Evolutionary conservation across 2,797 vertebrate species (phyloP), one percentile per base, ranked within the genome.

Genomic region (Todus mexicanus): DNA sequence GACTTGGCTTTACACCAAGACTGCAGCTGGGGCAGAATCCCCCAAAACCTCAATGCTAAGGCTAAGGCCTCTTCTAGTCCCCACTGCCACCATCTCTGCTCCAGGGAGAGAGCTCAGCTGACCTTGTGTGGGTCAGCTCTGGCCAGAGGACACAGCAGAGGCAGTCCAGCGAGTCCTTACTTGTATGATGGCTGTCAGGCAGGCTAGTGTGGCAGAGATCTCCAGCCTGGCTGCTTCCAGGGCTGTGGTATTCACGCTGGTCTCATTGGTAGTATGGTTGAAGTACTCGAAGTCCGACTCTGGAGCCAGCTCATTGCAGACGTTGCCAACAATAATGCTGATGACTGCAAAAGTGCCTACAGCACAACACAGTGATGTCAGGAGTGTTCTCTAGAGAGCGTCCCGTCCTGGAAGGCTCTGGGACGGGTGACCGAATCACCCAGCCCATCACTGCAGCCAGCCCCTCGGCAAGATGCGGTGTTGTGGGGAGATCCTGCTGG

Each of bases 291-390:
- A 99, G 75, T 98, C 96, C 0, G 98, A 98, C 89, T 98, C 98
- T 0, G 98, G 98, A 66, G 98, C 98, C 96, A 99, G 94, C 64
- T 98, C 96, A 22, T 98, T 97, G 96, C 98, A 99, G 91, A 99
- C 96, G 37, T 98, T 98, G 91, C 98, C 98, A 93, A 99, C 98
- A 91, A 99, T 99, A 80, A 99, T 98, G 98, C 99, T 99, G 97
- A 99, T 95, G 93, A 99, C 98, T 87, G 98, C 98, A 96, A 99
- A 99, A 22, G 98, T 99, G 65, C 98, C 99, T 99, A 91, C 60
- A 40, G 89, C 90, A 73, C 69, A 84, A n/a, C 56, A 69, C 17
- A 8, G 72, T 23, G 47, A 68, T 56, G 89, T 88, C 80, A 92
- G 75, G 43, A 26, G 35, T 15, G 72, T 73, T 60, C 23, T 80